phyloP scores from a whole-genome alignment of 2,113 vertebrate species.

The Elgaria multicarinata region DNA sequence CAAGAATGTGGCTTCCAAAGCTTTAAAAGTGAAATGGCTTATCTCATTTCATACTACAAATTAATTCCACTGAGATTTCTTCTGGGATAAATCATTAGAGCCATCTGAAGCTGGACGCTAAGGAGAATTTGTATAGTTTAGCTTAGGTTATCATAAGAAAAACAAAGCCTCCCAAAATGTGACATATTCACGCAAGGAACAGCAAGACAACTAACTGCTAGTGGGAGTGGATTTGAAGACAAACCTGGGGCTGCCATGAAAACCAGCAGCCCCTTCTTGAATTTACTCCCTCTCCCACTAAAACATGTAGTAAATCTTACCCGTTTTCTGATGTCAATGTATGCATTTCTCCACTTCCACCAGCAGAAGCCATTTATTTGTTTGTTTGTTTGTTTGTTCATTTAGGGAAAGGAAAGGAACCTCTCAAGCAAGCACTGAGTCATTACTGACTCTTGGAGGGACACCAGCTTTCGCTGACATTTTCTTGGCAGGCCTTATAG shows the following conservation, averaged over 20 bases:
- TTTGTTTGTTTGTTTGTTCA: too few relatives aligned
- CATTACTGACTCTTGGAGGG: too few relatives aligned
- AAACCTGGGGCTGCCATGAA: background rate
- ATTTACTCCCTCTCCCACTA: background rate
- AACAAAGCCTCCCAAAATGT: conserved; percentile 21
- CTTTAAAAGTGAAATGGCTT: background rate
- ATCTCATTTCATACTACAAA: conserved; percentile 23
- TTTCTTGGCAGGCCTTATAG: too few relatives aligned
- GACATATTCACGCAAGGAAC: background rate
- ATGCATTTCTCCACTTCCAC: background rate
- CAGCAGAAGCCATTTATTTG: too few relatives aligned
- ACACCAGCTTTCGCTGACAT: too few relatives aligned
- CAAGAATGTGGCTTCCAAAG: conserved; percentile 6
- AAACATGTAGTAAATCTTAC: background rate
- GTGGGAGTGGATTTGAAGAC: background rate
- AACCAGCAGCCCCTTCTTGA: background rate
- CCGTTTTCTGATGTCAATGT: background rate
- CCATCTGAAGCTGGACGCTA: background rate
- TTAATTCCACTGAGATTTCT: conserved; percentile 18
- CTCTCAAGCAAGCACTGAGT: too few relatives aligned
- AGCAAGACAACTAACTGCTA: conserved; percentile 21
- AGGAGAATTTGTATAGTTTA: background rate
- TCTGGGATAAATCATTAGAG: conserved; percentile 14
- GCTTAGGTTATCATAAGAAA: conserved; percentile 29
- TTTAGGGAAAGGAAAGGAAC: too few relatives aligned